These are phyloP conservation scores for Scytalopus superciliaris DNA, from an alignment of 2,113 vertebrate genomes.

Conservation along the genomic window DNA sequence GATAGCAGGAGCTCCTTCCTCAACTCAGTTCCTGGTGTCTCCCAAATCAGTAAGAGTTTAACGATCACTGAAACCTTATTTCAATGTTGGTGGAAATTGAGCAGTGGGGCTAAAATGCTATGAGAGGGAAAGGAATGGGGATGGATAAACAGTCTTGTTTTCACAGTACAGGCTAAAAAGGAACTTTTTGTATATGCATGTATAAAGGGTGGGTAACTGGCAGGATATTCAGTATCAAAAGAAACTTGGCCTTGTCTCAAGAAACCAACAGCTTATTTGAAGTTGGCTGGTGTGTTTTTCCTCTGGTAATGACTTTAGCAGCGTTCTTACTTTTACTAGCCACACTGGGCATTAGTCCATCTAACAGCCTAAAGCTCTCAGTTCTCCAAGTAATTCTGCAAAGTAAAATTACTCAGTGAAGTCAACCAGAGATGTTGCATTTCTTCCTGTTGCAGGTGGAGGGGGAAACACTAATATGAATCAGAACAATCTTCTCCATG, in stretches of 20 bases:
- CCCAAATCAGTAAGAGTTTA: not conserved
- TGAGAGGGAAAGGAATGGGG: not conserved
- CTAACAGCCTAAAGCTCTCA: not conserved
- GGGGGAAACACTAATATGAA: fast-evolving
- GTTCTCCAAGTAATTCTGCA: not conserved
- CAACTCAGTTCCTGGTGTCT: not conserved
- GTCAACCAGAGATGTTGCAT: not conserved
- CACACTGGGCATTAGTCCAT: constrained; percentile 22
- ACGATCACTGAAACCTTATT: not conserved
- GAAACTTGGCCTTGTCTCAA: not conserved
- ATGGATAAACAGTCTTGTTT: not conserved
- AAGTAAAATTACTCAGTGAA: not conserved
- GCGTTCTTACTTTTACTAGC: constrained; percentile 29
- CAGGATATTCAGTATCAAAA: not conserved
- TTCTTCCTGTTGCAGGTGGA: not conserved
- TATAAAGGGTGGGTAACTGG: not conserved
- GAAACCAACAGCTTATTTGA: not conserved
- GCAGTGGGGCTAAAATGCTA: not conserved
- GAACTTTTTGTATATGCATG: not conserved
- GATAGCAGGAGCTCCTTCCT: not conserved
- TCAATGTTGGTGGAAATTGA: not conserved
- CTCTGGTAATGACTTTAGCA: constrained; percentile 40
- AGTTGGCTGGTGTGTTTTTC: not conserved
- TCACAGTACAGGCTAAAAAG: not conserved
- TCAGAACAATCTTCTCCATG: not conserved